Conservation (phyloP, 2,888 invertebrate genomes). For the Sesia apiformis region DNA sequence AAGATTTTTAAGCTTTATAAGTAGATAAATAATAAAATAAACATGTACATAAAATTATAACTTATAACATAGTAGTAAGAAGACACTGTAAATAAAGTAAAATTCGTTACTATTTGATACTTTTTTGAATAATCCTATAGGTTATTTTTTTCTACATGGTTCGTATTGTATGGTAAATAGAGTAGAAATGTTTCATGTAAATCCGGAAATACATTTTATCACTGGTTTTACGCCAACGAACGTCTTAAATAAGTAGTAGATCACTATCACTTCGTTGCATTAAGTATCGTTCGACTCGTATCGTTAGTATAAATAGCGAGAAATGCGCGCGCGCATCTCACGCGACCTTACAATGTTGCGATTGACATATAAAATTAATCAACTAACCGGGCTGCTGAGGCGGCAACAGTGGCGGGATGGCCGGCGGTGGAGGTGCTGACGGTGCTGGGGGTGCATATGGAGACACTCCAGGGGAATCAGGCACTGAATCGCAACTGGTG, state of each 20-base stretch:
- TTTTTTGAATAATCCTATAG: no score
- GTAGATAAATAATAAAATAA: no score
- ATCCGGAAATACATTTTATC: no score
- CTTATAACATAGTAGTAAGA: no score
- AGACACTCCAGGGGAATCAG: constrained; percentile 53
- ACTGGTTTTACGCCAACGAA: background rate
- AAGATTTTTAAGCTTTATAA: no score
- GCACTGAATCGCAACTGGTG: constrained; percentile 56
- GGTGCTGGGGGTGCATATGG: constrained; percentile 53
- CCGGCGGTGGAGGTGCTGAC: constrained; percentile 73
- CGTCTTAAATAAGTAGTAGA: background rate
- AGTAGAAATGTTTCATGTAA: no score
- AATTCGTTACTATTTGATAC: no score
- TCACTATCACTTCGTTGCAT: background rate
- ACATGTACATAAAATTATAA: no score
- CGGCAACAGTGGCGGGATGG: constrained; percentile 65
- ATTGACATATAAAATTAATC: background rate
- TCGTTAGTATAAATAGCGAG: background rate
- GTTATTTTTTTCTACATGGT: no score
- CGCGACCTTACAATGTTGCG: background rate
- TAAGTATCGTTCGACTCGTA: background rate
- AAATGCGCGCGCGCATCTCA: background rate
- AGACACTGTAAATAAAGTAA: no score
- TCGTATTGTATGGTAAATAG: no score
- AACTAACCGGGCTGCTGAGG: constrained; percentile 65